phyloP scores from a whole-genome alignment of 1,140 invertebrate genomes.

The Calliphora vicina region DNA sequence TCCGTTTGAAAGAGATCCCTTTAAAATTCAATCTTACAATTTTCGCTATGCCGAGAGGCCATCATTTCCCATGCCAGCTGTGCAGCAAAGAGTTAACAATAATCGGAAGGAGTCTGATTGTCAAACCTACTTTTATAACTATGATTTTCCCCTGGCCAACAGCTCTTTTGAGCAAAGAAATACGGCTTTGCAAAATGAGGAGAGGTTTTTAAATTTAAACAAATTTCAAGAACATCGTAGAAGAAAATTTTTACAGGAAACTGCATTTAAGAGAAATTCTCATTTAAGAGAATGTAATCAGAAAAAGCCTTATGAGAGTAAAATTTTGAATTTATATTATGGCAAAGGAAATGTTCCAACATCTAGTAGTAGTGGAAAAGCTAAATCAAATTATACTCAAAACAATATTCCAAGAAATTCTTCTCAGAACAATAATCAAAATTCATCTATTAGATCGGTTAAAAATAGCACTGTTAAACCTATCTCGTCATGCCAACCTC shows the following conservation, averaged over 20 bases:
- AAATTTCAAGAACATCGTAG: slow-evolving; percentile 43
- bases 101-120: slow-evolving; percentile 40
- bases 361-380: too few relatives aligned
- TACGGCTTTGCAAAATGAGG: not conserved
- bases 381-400: not conserved
- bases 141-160: slow-evolving; percentile 40
- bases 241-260: slow-evolving; percentile 44
- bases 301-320: not conserved
- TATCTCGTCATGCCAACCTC: not conserved
- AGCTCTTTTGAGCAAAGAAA: not conserved
- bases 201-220: slow-evolving; percentile 14
- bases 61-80: slow-evolving; percentile 42
- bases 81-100: not conserved
- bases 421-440: not conserved
- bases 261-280: not conserved
- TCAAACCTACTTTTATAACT: slow-evolving; percentile 53
- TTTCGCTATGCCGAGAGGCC: slow-evolving; percentile 58
- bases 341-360: not conserved
- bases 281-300: too few relatives aligned
- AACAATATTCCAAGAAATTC: not conserved
- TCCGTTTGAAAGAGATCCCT: slow-evolving; percentile 53
- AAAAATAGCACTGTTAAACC: not conserved
- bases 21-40: slow-evolving; percentile 58
- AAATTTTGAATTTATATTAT: not conserved
- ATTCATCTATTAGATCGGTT: not conserved